A percentile compares a stretch with the other conserved stretches of the same genome.
These are phyloP conservation scores for Podocnemis expansa DNA, from an alignment of 2,113 vertebrate genomes.

Conservation along the genomic window DNA sequence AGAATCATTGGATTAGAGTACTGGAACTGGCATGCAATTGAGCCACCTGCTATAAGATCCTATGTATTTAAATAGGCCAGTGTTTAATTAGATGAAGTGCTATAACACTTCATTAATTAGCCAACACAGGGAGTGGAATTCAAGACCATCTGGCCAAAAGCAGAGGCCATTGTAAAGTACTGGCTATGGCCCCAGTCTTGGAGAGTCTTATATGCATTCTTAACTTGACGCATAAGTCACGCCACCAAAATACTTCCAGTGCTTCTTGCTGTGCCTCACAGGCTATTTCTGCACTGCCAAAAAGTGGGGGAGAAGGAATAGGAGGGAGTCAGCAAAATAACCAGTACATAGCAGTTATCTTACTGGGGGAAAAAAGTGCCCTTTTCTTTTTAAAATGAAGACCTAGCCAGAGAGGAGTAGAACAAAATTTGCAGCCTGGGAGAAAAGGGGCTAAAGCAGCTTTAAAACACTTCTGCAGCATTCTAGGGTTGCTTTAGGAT, in stretches of 20 bases:
- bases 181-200: background rate
- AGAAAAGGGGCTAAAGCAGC: background rate
- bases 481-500: background rate
- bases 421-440: background rate
- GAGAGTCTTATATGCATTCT: background rate
- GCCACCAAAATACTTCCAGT: accelerated
- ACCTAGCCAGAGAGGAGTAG: background rate
- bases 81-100: background rate
- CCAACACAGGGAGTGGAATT: background rate
- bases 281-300: background rate
- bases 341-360: background rate
- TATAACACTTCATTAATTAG: background rate
- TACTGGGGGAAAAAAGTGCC: background rate
- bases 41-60: background rate
- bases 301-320: background rate
- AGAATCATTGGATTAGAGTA: too few species aligned
- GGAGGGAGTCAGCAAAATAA: background rate
- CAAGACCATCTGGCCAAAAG: background rate
- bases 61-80: background rate
- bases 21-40: background rate
- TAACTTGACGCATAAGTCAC: accelerated
- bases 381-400: background rate
- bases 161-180: background rate
- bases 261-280: background rate
- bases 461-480: background rate